Conservation (phyloP, 2,888 invertebrate species). For the Cryptophagus acutangulus region DNA sequence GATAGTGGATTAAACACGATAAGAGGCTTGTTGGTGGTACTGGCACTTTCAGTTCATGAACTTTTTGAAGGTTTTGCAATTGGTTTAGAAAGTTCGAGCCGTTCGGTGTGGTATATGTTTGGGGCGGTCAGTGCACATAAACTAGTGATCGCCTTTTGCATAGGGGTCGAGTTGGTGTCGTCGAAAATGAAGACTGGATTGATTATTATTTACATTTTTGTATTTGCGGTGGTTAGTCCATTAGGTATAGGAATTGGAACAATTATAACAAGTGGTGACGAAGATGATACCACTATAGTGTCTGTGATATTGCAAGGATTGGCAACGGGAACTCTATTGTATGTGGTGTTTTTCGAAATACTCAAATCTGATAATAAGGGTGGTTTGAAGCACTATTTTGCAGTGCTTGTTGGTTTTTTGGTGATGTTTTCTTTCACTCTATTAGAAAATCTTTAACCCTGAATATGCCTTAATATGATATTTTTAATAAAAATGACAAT, state of each 20-base stretch:
- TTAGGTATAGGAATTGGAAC: slow-evolving; percentile 74
- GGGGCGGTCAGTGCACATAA: slow-evolving; percentile 82
- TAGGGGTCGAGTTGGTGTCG: slow-evolving; percentile 76
- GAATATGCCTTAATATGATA: no score
- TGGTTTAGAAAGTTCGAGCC: slow-evolving; percentile 63
- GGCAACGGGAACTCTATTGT: slow-evolving; percentile 87
- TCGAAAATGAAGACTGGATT: slow-evolving; percentile 61
- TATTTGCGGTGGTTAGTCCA: slow-evolving; percentile 76
- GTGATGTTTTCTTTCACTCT: slow-evolving; percentile 61
- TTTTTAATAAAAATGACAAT: no score
- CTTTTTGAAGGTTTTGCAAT: slow-evolving; percentile 82
- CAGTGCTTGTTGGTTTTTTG: slow-evolving; percentile 64
- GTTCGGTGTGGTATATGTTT: slow-evolving; percentile 72
- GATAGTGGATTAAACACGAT: slow-evolving; percentile 46
- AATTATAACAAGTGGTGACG: slow-evolving; percentile 56
- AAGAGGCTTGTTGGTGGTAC: slow-evolving; percentile 71
- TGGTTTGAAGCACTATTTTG: slow-evolving; percentile 62
- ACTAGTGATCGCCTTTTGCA: slow-evolving; percentile 81
- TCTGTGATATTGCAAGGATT: slow-evolving; percentile 74
- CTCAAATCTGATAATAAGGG: slow-evolving; percentile 56
- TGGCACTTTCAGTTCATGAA: slow-evolving; percentile 81
- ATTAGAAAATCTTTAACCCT: no score
- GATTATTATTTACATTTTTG: slow-evolving; percentile 63
- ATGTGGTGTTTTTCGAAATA: slow-evolving; percentile 96
- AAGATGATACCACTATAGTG: slow-evolving; percentile 56